phyloP scores from a whole-genome alignment of 1,140 invertebrate genomes.

The Nebria ingens region DNA sequence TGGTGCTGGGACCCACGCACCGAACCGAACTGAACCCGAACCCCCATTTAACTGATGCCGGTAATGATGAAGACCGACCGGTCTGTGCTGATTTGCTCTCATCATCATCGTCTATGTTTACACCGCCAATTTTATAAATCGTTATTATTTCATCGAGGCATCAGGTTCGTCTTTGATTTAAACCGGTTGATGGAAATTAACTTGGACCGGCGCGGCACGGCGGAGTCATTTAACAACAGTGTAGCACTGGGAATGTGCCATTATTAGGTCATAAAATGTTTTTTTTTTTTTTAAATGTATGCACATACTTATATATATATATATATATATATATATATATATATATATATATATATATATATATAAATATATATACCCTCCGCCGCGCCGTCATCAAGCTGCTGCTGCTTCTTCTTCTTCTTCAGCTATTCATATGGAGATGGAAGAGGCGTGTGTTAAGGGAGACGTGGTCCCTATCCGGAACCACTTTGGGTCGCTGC shows the following conservation, averaged over 20 bases:
- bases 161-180: constrained; percentile 14
- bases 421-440: no score
- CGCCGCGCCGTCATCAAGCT: no score
- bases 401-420: not conserved
- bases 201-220: constrained; percentile 16
- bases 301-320: no score
- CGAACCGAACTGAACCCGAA: no score
- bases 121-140: constrained; percentile 24
- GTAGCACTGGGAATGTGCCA: constrained; percentile 19
- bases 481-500: not conserved
- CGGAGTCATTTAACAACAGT: constrained; percentile 18
- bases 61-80: not conserved
- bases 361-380: no score
- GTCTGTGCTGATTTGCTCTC: not conserved
- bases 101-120: no score
- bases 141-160: constrained; percentile 8
- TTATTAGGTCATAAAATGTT: constrained; percentile 26
- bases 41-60: not conserved
- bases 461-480: no score
- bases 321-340: no score
- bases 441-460: no score
- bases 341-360: no score
- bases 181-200: constrained; percentile 17
- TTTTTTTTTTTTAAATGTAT: no score
- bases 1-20: no score